Evolutionary conservation across 1,140 invertebrate species (phyloP).

Genomic region (Mylabris phalerata): DNA sequence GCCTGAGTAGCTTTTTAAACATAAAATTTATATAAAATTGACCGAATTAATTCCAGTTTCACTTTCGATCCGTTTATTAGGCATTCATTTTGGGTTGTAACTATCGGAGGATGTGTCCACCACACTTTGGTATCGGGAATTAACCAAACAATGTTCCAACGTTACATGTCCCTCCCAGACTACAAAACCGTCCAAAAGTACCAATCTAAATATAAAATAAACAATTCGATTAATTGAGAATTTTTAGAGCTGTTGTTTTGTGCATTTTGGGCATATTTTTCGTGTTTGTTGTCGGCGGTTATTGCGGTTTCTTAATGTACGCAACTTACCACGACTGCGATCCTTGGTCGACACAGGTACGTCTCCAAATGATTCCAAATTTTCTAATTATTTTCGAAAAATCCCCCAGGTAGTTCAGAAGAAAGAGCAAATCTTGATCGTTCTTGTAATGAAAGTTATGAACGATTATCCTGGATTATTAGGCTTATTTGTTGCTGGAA

Average conservation of each 20-base stretch:
- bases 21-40: neutral
- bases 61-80: conserved; percentile 47
- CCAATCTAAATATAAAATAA: too few relatives aligned
- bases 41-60: conserved; percentile 48
- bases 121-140: conserved; percentile 47
- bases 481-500: conserved; percentile 57
- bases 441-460: conserved; percentile 50
- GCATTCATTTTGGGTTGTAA: conserved; percentile 53
- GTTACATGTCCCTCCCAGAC: conserved; percentile 50
- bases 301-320: conserved; percentile 66
- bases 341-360: conserved; percentile 50
- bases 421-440: conserved; percentile 46
- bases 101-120: conserved; percentile 52
- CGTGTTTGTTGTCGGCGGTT: conserved; percentile 44
- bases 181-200: conserved; percentile 45
- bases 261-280: conserved; percentile 41
- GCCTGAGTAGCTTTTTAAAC: conserved; percentile 16
- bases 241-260: conserved; percentile 40
- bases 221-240: neutral
- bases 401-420: conserved; percentile 36
- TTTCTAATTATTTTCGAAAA: too few relatives aligned
- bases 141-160: conserved; percentile 55
- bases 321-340: conserved; percentile 66
- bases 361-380: too few relatives aligned
- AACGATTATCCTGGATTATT: conserved; percentile 47